Evolutionary conservation across 53 echinoderm and acorn worm species (phyloP), one percentile per base, ranked within the genome.

Genomic region (Henricia sp.): DNA sequence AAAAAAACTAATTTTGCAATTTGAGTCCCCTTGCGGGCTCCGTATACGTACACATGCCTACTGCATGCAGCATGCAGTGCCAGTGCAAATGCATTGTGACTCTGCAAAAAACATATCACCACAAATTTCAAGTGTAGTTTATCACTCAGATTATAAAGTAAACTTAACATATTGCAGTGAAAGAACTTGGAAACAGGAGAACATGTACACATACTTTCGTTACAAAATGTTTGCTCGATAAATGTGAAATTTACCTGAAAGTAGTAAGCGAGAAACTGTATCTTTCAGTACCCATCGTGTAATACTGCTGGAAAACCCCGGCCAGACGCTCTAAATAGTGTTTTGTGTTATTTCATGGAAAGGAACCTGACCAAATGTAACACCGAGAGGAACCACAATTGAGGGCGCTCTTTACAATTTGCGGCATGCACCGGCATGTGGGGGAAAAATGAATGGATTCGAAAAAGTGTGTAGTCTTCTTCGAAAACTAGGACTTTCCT

Each of bases 201-300:
- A 6, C 28, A 68, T 29, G 26, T n/a, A 36, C 36, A 26, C n/a
- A 34, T 34, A 30, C 30, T 9, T 44, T 44, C 13, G 44, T 13
- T 9, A 59, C 6, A 59, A 24, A 9, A 59, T 40, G 40, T 1
- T 40, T 8, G 23, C 32, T 29, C 59, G 40, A 41, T 28, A 71
- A 73, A 32, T 13, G 68, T 34, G 9, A 51, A 42, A 33, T 52
- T 88, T 85, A 91, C 95, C 95, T 95, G 77, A 95, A 95, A 50
- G 95, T 95, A 20, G 95, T 95, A 5, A 95, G 72, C 6, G 95
- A 95, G 88, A 95, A 95, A 80, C 95, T 95, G 76, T 95, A 95
- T 82, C 93, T 84, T 55, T 95, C 95, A 35, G 95, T 90, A n/a
- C n/a, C n/a, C 95, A 95, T 95, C 29, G 55, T 92, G 68, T 9